These are phyloP conservation scores for Chaunax sp. DNA, from an alignment of 2,797 vertebrate species.

Conservation along the genomic window DNA sequence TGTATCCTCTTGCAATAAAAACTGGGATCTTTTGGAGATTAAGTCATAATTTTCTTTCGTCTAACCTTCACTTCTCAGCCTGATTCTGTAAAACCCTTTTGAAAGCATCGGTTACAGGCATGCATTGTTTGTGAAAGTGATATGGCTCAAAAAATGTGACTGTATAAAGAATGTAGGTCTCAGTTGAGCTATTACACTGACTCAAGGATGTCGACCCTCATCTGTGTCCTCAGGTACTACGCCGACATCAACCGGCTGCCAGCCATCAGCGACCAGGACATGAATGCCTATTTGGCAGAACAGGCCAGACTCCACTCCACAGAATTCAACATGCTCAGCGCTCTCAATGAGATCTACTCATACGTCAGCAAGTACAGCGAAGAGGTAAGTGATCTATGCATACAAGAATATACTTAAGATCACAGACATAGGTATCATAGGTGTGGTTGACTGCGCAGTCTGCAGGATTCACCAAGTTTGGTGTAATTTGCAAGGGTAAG, in stretches of 20 bases:
- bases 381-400: slow-evolving; percentile 84
- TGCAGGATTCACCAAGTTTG: no score
- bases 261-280: slow-evolving; percentile 98
- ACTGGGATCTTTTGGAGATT: slow-evolving; percentile 33
- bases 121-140: slow-evolving; percentile 39
- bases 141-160: slow-evolving; percentile 27
- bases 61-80: slow-evolving; percentile 9
- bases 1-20: slow-evolving; percentile 43
- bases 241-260: slow-evolving; percentile 97
- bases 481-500: not conserved
- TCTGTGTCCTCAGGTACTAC: slow-evolving; percentile 90
- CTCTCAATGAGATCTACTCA: slow-evolving; percentile 98
- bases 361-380: slow-evolving; percentile 99
- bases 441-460: not conserved
- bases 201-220: slow-evolving; percentile 24
- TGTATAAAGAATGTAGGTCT: slow-evolving; percentile 25
- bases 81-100: slow-evolving; percentile 45
- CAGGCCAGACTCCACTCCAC: slow-evolving; percentile 94
- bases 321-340: slow-evolving; percentile 98
- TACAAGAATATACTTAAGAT: not conserved
- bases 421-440: no score
- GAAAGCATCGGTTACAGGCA: slow-evolving; percentile 22
- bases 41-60: slow-evolving; percentile 55
- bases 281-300: slow-evolving; percentile 98
- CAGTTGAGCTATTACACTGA: slow-evolving; percentile 18